Percentiles rank a stretch among this genome's conserved stretches.
These are phyloP conservation scores for Acrocyrtus sp. DNA, from an alignment of 2,888 invertebrate genomes.

Conservation along the genomic window DNA sequence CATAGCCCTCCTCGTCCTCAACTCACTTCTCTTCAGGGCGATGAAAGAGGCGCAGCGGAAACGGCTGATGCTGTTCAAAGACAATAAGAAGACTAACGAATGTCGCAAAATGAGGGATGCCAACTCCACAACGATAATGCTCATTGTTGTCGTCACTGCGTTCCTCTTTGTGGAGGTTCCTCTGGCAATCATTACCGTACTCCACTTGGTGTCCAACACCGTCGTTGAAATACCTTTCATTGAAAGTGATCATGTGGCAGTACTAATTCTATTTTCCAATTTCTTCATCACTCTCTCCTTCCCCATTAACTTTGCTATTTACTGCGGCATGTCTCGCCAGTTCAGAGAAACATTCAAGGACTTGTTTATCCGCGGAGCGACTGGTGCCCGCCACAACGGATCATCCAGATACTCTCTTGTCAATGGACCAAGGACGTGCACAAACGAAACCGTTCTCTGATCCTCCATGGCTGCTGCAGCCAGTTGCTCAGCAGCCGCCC, in stretches of 20 bases:
- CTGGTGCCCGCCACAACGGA: conserved; percentile 68
- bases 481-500: conserved; percentile 33
- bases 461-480: conserved; percentile 50
- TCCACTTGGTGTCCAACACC: conserved; percentile 84
- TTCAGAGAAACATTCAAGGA: conserved; percentile 93
- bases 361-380: conserved; percentile 72
- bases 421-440: conserved; percentile 80
- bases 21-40: conserved; percentile 85
- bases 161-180: conserved; percentile 87
- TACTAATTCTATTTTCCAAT: conserved; percentile 84
- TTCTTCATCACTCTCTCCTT: conserved; percentile 92
- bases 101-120: conserved; percentile 81
- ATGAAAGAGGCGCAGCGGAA: conserved; percentile 85
- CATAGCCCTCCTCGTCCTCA: conserved; percentile 86
- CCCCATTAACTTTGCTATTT: conserved; percentile 86
- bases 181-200: conserved; percentile 81
- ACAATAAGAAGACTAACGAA: conserved; percentile 77
- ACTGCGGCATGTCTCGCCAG: conserved; percentile 81
- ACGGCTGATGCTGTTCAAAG: conserved; percentile 78
- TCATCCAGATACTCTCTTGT: conserved; percentile 84
- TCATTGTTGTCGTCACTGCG: conserved; percentile 86
- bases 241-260: conserved; percentile 81
- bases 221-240: conserved; percentile 67
- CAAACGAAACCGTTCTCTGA: conserved; percentile 84
- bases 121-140: conserved; percentile 87